Base-by-base conservation (phyloP, 2,113 vertebrate genomes). In the Scomber japonicus region DNA sequence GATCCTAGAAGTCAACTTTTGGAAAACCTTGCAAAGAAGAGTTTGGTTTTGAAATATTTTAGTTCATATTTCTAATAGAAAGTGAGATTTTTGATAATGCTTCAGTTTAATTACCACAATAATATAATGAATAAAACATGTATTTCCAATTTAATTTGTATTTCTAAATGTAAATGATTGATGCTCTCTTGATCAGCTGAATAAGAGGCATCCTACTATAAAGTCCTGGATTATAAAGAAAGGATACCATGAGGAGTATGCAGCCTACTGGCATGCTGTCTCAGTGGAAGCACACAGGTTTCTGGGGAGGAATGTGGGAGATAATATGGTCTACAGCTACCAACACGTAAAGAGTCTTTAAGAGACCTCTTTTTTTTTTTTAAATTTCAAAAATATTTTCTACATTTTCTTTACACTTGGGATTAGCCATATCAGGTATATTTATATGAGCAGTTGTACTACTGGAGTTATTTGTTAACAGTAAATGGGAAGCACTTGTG, bases 291-390 rank as follows among this genome's bases (percentile, higher is more conserved):
- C 30, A 46, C 11, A 44, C 11, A 71, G 44, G 62, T 64, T 81
- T 75, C 46, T 68, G 55, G 57, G 30, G 60, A 72, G 62, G 3
- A 46, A 65, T 53, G 57, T 71, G 45, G 76, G 65, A 69, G 67
- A 54, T 45, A 1, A 62, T 55, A 46, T 50, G 61, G 24, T 65
- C 11, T 13, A 50, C 45, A 79, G 8, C 45, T 17, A 10, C 3
- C 5, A 10, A n/a, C 4, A 30, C 6, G 17, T 53, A 15, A 49
- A n/a, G 48, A 21, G 0, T 65, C 13, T 65, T 19, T 13, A 14
- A 64, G 15, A 45, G 7, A 27, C 17, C 19, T 21, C 21, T 21
- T 21, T 21, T 21, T 21, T 21, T 21, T 21, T 21, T 21, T 21
- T n/a, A n/a, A 21, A 21, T 21, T 21, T 21, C 21, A 21, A 21